Percentiles rank a stretch among this genome's conserved stretches.
phyloP scores from a whole-genome alignment of 2,113 vertebrate genomes.

The Toxostoma redivivum region DNA sequence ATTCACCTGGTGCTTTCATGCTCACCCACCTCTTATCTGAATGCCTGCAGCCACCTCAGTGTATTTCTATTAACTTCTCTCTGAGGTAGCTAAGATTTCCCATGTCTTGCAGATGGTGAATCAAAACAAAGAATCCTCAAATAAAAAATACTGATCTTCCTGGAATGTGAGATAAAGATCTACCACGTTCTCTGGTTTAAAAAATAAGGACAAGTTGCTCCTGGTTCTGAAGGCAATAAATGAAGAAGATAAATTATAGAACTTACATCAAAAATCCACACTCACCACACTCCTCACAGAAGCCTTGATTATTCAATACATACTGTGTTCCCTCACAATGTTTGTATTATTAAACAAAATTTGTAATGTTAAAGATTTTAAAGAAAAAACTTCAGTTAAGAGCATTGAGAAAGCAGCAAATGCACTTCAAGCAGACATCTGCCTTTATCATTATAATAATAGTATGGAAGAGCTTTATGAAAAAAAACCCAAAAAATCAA shows the following conservation, averaged over 20 bases:
- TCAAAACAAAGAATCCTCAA: not conserved
- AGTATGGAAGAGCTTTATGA: not conserved
- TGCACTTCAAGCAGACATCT: slow-evolving; percentile 12
- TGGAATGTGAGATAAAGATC: not conserved
- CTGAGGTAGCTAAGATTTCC: not conserved
- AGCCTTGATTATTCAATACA: not conserved
- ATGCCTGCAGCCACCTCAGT: not conserved
- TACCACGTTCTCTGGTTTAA: not conserved
- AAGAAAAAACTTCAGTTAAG: not conserved
- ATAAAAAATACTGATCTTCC: not conserved
- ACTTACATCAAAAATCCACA: not conserved
- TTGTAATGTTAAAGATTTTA: not conserved
- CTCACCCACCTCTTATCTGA: not conserved
- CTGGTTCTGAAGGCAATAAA: not conserved
- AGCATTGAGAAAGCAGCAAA: not conserved
- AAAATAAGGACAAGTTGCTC: not conserved
- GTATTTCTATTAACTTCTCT: not conserved
- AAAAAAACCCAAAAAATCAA: not conserved
- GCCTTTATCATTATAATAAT: slow-evolving; percentile 34
- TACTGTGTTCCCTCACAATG: not conserved
- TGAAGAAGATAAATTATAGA: not conserved
- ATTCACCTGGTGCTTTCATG: not conserved
- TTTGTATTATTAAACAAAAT: slow-evolving; percentile 11
- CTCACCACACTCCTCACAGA: not conserved
- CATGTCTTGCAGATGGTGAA: not conserved